Conservation (phyloP, 2,113 vertebrate species). For the Syrmaticus mikado region DNA sequence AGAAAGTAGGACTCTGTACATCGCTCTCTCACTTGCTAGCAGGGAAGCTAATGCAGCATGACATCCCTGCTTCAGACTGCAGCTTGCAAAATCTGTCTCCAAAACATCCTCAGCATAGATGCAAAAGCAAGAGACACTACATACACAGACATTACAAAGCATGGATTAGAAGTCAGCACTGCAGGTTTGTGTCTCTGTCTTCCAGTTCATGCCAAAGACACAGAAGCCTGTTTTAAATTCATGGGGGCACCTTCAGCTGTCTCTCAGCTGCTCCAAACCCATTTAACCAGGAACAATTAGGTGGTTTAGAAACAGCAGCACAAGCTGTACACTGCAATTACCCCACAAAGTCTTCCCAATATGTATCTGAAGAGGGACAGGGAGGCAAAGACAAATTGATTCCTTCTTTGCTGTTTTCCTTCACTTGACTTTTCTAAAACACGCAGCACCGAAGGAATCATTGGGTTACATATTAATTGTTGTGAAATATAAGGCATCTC, state of each 20-base stretch:
- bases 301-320: constrained; percentile 11
- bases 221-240: constrained; percentile 60
- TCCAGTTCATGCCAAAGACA: background rate
- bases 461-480: fast-evolving
- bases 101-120: background rate
- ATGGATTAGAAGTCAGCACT: background rate
- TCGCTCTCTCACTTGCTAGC: background rate
- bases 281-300: constrained; percentile 54
- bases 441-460: background rate
- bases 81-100: background rate
- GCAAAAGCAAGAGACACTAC: background rate
- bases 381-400: background rate
- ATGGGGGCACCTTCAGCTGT: constrained; percentile 16
- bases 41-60: background rate
- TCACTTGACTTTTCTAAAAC: background rate
- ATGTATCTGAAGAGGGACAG: background rate
- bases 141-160: background rate
- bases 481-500: background rate
- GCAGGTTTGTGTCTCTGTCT: background rate
- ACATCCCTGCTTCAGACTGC: fast-evolving
- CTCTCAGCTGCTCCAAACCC: constrained; percentile 45
- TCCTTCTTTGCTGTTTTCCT: background rate
- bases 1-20: fast-evolving
- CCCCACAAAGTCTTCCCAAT: background rate
- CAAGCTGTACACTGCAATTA: background rate